Conservation (phyloP, 1,140 invertebrate genomes). For the Acromyrmex heyeri region DNA sequence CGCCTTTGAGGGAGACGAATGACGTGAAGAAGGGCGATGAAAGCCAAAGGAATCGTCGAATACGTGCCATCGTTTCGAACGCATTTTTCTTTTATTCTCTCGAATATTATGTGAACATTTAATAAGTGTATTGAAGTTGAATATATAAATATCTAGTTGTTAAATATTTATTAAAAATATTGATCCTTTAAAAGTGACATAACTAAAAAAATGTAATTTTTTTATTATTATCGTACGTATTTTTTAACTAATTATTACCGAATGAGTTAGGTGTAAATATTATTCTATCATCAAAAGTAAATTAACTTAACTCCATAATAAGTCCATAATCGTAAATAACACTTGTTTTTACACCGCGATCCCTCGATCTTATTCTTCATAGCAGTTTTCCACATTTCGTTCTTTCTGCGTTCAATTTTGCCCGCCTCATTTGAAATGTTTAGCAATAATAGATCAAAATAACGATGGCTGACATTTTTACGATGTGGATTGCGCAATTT, state of each 20-base stretch:
- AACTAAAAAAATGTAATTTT: too few species aligned
- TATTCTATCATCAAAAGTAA: too few species aligned
- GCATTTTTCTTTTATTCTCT: conserved; percentile 8
- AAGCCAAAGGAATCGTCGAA: neutral
- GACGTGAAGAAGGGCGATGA: neutral
- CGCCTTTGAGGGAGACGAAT: conserved; percentile 9
- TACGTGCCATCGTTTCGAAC: neutral
- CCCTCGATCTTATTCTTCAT: neutral
- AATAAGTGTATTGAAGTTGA: neutral
- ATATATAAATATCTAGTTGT: neutral
- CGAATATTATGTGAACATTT: neutral
- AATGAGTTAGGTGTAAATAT: too few species aligned
- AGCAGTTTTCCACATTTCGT: neutral
- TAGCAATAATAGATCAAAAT: conserved; percentile 37
- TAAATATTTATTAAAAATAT: too few species aligned
- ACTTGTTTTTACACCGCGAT: too few species aligned
- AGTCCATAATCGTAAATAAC: too few species aligned
- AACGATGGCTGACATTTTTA: conserved; percentile 27
- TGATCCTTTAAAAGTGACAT: too few species aligned
- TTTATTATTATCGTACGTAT: too few species aligned
- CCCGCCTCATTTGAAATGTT: conserved; percentile 33
- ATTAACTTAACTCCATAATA: too few species aligned
- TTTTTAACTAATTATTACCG: too few species aligned
- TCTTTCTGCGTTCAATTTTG: neutral
- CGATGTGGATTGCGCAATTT: conserved; percentile 70